Percentiles rank a stretch among this genome's conserved stretches.
Conservation (phyloP, 2,888 invertebrate genomes). For the Lycophotia porphyrea region DNA sequence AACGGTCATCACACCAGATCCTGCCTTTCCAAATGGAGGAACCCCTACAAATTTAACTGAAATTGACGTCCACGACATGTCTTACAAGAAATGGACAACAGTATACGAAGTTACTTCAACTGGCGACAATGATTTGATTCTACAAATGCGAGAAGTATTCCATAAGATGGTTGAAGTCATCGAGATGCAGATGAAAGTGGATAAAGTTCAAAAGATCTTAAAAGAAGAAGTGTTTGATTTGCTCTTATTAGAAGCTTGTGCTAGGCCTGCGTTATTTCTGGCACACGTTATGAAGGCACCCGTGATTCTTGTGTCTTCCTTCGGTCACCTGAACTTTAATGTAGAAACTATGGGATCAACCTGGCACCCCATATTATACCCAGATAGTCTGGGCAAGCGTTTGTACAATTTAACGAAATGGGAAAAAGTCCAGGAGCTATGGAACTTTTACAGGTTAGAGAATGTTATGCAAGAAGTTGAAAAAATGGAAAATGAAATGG, state of each 20-base stretch:
- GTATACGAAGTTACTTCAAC: slow-evolving; percentile 21
- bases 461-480: slow-evolving; percentile 38
- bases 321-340: slow-evolving; percentile 55
- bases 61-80: slow-evolving; percentile 75
- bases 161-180: not conserved
- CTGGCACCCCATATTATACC: slow-evolving; percentile 70
- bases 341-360: slow-evolving; percentile 66
- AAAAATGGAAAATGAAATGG: slow-evolving; percentile 56
- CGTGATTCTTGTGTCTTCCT: slow-evolving; percentile 68
- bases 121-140: not conserved
- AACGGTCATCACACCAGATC: slow-evolving; percentile 78
- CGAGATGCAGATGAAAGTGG: slow-evolving; percentile 16
- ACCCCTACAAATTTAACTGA: slow-evolving; percentile 75
- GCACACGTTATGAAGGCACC: slow-evolving; percentile 19
- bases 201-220: slow-evolving; percentile 8
- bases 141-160: not conserved
- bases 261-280: slow-evolving; percentile 5
- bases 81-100: slow-evolving; percentile 60
- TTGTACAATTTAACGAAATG: slow-evolving; percentile 67
- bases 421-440: slow-evolving; percentile 70
- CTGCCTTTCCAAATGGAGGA: slow-evolving; percentile 67
- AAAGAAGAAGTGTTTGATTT: slow-evolving; percentile 31
- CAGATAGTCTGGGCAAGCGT: slow-evolving; percentile 56
- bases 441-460: slow-evolving; percentile 40
- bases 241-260: slow-evolving; percentile 23